Evolutionary conservation across 2,113 vertebrate species (phyloP).

Genomic region (Mastomys coucha): DNA sequence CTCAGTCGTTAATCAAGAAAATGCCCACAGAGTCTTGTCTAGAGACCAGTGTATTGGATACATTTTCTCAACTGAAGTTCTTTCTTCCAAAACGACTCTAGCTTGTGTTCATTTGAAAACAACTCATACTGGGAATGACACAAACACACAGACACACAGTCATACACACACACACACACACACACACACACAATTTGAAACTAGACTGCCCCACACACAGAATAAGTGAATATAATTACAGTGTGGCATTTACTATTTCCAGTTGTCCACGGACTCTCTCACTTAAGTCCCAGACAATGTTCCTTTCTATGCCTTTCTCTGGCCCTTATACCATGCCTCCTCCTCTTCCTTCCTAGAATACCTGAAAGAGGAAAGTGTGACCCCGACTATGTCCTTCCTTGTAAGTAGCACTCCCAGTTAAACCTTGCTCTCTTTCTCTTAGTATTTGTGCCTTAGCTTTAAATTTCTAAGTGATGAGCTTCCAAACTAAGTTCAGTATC

Average conservation of each 20-base stretch:
- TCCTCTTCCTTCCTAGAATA: background rate
- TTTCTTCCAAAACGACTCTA: background rate
- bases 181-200: no score
- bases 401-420: background rate
- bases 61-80: background rate
- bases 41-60: background rate
- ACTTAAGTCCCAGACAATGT: no score
- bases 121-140: no score
- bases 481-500: background rate
- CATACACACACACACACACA: no score
- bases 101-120: background rate
- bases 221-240: background rate
- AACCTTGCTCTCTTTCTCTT: background rate
- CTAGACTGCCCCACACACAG: background rate
- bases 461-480: background rate
- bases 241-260: background rate
- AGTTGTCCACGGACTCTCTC: background rate
- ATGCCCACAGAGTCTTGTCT: background rate
- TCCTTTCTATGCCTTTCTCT: background rate
- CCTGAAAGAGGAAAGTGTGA: background rate
- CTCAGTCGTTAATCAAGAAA: background rate
- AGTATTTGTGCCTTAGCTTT: background rate
- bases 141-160: no score
- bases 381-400: background rate
- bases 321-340: background rate